Base-by-base conservation (phyloP, 1,140 invertebrate genomes). In the Lanistes nyassanus region DNA sequence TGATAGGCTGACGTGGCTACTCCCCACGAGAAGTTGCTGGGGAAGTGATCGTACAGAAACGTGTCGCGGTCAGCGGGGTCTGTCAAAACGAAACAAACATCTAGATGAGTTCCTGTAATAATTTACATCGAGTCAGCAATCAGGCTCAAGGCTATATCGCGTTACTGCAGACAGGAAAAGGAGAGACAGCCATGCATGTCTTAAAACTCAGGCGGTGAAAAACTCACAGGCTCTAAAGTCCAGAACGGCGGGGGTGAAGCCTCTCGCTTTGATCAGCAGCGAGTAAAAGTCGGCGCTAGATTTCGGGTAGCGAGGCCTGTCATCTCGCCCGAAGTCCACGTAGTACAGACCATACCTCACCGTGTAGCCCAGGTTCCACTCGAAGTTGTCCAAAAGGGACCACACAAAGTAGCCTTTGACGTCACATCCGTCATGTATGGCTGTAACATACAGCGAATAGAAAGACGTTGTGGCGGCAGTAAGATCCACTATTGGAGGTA, bases 371-470 rank as follows among this genome's bases (percentile, higher is more conserved):
- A 58, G 80, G 0, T 85, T 84, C 94, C 94, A 95, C 87, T 95
- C 94, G 84, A 94, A 95, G 84, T 94, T 94, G 78, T 95, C 94
- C 69, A 95, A 86, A 0, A 95, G 84, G 78, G 92, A 93, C 94
- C 94, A 95, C 66, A 92, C 88, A 0, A 92, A 91, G 83, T 95
- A 95, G 0, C 91, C 92, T 34, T 90, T 86, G 0, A 95, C 91
- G 34, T 93, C 91, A 55, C 92, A 93, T 0, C 91, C 90, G 80
- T 94, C 92, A 21, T 92, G 88, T 37, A 92, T 82, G 7, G 94
- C 91, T 16, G 94, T n/a, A n/a, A n/a, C n/a, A n/a, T n/a, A n/a
- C n/a, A n/a, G n/a, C n/a, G n/a, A n/a, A n/a, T n/a, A n/a, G n/a
- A n/a, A n/a, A n/a, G n/a, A n/a, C n/a, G n/a, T n/a, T n/a, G n/a